A percentile compares a stretch with the other conserved stretches of the same genome.
These are phyloP conservation scores for Mimachlamys varia DNA, from an alignment of 2,888 invertebrate genomes.

Conservation along the genomic window DNA sequence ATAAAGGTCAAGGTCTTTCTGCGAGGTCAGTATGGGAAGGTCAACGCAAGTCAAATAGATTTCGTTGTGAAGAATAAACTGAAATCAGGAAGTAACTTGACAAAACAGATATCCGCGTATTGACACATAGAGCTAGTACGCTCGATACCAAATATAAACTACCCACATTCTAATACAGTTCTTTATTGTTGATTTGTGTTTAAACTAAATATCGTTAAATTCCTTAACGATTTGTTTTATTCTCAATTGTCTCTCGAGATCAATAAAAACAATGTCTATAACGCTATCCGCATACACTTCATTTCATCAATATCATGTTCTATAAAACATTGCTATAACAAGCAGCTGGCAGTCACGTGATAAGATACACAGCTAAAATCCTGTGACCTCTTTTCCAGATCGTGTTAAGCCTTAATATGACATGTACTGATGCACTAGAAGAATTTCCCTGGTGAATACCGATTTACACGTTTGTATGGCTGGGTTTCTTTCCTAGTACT, in stretches of 20 bases:
- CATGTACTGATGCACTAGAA: conserved; percentile 21
- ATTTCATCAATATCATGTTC: neutral
- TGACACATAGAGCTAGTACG: too few species aligned
- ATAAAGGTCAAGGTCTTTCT: too few species aligned
- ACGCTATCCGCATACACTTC: too few species aligned
- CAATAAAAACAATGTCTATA: neutral
- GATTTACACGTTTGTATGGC: neutral
- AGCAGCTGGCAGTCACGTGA: neutral
- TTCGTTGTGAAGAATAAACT: too few species aligned
- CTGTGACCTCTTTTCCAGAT: neutral
- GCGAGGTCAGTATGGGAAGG: too few species aligned
- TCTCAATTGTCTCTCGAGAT: neutral
- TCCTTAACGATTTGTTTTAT: neutral
- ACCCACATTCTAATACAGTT: too few species aligned
- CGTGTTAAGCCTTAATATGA: neutral
- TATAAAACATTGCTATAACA: neutral
- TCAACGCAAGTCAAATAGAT: too few species aligned
- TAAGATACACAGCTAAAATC: neutral
- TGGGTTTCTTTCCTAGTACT: neutral
- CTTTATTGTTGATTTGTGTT: too few species aligned
- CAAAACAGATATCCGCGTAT: too few species aligned
- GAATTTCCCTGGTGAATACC: neutral
- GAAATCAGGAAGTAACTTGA: too few species aligned
- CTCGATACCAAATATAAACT: too few species aligned
- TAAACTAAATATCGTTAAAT: neutral